Evolutionary conservation across 2,113 vertebrate genomes (phyloP).

Genomic region (Bubo scandiacus): DNA sequence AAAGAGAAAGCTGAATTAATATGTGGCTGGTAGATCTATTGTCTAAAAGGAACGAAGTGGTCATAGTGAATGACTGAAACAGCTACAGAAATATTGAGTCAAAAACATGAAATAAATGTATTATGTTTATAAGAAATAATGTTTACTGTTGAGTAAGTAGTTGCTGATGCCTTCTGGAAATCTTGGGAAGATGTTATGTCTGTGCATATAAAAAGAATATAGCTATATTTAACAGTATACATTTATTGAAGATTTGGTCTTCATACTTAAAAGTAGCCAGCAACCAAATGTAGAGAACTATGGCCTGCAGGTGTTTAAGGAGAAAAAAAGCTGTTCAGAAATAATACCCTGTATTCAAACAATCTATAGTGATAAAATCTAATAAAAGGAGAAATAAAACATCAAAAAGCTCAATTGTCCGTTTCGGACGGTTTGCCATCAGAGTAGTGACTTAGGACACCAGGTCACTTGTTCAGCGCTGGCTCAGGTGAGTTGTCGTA

Average conservation of each 20-base stretch:
- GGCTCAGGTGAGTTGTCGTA: background rate
- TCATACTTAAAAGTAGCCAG: background rate
- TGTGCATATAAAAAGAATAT: background rate
- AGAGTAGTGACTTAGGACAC: background rate
- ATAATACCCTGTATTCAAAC: background rate
- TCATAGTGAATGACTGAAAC: background rate
- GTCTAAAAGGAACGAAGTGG: background rate
- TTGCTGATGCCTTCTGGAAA: background rate
- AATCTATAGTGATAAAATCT: constrained; percentile 10
- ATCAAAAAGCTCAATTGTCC: constrained; percentile 31
- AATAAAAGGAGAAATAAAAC: constrained; percentile 5
- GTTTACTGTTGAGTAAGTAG: background rate
- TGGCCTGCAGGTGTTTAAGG: background rate
- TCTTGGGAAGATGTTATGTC: background rate
- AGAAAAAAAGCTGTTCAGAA: background rate
- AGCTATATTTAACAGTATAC: background rate
- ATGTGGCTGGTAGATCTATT: rapidly evolving
- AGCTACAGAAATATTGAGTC: background rate
- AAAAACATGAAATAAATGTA: background rate
- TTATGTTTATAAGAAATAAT: background rate
- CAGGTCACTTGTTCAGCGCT: background rate
- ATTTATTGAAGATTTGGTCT: background rate
- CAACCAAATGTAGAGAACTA: background rate
- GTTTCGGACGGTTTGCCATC: background rate
- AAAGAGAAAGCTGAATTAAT: background rate